Conservation (phyloP, 1,140 invertebrate species). For the Saccostrea cuccullata region DNA sequence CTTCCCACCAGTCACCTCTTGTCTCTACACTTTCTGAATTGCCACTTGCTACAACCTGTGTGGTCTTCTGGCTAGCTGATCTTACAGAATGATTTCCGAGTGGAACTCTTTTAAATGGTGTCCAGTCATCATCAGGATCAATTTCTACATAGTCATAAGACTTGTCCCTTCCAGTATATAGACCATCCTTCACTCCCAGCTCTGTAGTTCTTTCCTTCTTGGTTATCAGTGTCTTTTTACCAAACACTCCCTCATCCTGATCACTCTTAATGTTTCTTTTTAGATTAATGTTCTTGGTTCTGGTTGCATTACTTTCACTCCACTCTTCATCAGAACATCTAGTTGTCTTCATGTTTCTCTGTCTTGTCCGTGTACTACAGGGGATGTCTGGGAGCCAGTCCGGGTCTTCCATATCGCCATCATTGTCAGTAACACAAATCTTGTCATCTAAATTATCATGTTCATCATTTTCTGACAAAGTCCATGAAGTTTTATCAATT, state of each 20-base stretch:
- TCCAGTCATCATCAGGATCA: background rate
- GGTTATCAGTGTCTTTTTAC: background rate
- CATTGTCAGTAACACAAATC: background rate
- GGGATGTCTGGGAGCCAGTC: background rate
- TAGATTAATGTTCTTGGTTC: background rate
- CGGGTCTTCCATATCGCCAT: conserved; percentile 5
- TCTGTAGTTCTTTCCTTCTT: background rate
- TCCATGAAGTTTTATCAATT: background rate
- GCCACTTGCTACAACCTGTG: background rate
- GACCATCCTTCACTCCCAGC: background rate
- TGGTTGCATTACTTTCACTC: background rate
- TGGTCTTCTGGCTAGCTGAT: background rate
- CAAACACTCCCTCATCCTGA: background rate
- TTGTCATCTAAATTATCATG: background rate
- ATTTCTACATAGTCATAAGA: background rate
- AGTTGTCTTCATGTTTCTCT: background rate
- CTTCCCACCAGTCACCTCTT: background rate
- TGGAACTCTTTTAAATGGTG: background rate
- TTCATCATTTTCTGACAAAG: background rate
- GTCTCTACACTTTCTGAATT: background rate
- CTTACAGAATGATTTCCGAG: background rate
- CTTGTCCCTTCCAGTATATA: background rate
- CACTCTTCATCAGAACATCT: background rate
- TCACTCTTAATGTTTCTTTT: background rate
- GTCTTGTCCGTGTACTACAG: background rate